These are phyloP conservation scores for Antheraea mylitta DNA, from an alignment of 1,140 invertebrate genomes.

Conservation along the genomic window DNA sequence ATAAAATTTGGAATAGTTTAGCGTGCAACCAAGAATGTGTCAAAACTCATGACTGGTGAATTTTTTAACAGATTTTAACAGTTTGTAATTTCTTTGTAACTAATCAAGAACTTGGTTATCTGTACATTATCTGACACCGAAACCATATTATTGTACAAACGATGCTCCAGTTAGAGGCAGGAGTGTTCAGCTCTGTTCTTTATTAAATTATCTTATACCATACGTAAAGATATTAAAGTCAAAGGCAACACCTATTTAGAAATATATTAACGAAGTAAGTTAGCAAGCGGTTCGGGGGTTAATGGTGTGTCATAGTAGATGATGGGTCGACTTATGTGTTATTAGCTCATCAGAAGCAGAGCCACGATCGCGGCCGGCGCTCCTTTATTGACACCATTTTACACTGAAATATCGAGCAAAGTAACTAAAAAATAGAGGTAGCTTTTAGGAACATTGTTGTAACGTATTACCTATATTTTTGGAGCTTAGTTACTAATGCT, in stretches of 20 bases:
- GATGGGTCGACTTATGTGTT: slow-evolving; percentile 54
- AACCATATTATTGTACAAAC: background rate
- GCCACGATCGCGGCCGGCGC: slow-evolving; percentile 38
- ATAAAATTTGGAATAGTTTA: too few species aligned
- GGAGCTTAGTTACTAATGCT: slow-evolving; percentile 23
- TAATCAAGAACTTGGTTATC: too few species aligned
- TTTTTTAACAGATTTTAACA: too few species aligned
- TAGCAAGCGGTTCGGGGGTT: slow-evolving; percentile 51
- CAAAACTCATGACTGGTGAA: too few species aligned
- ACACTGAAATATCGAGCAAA: slow-evolving; percentile 43
- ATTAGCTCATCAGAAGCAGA: slow-evolving; percentile 54
- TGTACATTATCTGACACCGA: too few species aligned
- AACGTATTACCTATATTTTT: slow-evolving; percentile 11
- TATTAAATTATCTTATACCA: background rate
- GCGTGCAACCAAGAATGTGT: too few species aligned
- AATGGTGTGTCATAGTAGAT: slow-evolving; percentile 70
- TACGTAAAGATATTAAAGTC: background rate
- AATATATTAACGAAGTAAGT: slow-evolving; percentile 61
- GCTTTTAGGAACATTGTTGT: slow-evolving; percentile 16
- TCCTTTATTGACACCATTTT: slow-evolving; percentile 57
- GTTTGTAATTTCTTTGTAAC: too few species aligned
- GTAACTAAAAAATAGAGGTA: slow-evolving; percentile 19
- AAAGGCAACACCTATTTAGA: slow-evolving; percentile 31
- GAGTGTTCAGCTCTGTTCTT: background rate
- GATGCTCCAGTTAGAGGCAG: background rate